Conservation (phyloP, 2,888 invertebrate genomes). For the Rotaria socialis region DNA sequence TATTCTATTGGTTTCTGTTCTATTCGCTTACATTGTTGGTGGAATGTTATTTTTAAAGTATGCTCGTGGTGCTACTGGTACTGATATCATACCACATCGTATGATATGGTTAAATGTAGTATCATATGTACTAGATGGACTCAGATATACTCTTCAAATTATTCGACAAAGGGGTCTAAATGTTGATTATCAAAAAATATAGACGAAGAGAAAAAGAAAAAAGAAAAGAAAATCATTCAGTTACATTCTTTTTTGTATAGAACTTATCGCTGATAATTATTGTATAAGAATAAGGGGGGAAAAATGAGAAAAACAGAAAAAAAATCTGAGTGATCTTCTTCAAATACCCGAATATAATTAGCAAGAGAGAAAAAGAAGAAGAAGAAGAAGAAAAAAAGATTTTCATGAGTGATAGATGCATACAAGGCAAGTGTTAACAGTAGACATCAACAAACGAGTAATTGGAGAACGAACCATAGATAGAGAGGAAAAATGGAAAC, state of each 20-base stretch:
- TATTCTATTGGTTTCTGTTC: neutral
- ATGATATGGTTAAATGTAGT: neutral
- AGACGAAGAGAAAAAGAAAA: neutral
- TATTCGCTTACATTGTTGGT: neutral
- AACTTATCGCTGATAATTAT: neutral
- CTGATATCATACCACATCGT: neutral
- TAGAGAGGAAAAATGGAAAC: neutral
- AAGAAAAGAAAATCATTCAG: neutral
- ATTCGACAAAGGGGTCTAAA: neutral
- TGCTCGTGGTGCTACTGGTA: neutral
- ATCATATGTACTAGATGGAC: neutral
- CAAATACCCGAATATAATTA: neutral
- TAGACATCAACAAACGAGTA: constrained; percentile 16
- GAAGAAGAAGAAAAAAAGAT: neutral
- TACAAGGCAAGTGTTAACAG: constrained; percentile 25
- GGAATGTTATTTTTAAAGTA: neutral
- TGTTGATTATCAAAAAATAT: neutral
- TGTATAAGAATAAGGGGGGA: neutral
- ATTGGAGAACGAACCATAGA: neutral
- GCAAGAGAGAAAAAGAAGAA: neutral
- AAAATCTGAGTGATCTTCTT: constrained; percentile 12
- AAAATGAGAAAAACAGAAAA: neutral
- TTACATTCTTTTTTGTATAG: neutral
- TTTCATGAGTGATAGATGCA: neutral
- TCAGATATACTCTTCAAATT: neutral